phyloP scores from a whole-genome alignment of 2,113 vertebrate species.

The Coryphaenoides rupestris region DNA sequence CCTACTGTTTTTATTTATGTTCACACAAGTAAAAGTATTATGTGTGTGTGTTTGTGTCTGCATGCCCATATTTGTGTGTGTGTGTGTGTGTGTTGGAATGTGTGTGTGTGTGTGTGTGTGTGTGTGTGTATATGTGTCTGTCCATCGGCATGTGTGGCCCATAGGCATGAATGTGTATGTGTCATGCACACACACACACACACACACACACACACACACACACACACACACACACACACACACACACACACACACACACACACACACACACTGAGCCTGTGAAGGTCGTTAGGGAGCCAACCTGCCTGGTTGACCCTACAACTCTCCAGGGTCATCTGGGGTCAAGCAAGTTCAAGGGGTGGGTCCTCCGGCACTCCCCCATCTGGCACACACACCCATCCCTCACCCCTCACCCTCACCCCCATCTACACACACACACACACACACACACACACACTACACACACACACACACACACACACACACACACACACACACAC shows the following conservation, averaged over 20 bases:
- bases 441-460: background rate
- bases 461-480: background rate
- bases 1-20: too few species aligned
- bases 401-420: too few species aligned
- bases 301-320: conserved; percentile 41
- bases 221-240: background rate
- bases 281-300: conserved; percentile 44
- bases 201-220: background rate
- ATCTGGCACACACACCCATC: conserved; percentile 21
- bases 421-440: background rate
- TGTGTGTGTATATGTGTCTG: too few species aligned
- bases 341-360: conserved; percentile 37
- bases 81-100: too few species aligned
- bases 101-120: too few species aligned
- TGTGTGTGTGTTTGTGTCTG: too few species aligned
- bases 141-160: too few species aligned
- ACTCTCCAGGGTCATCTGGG: conserved; percentile 31
- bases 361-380: conserved; percentile 19
- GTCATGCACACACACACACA: too few species aligned
- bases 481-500: background rate
- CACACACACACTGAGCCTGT: conserved; percentile 28
- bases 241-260: background rate
- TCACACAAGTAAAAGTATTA: too few species aligned
- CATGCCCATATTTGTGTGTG: too few species aligned
- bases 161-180: too few species aligned